Percentiles rank a stretch among this genome's conserved stretches.
phyloP scores from a whole-genome alignment of 2,888 invertebrate genomes.

The Aporophyla lueneburgensis region DNA sequence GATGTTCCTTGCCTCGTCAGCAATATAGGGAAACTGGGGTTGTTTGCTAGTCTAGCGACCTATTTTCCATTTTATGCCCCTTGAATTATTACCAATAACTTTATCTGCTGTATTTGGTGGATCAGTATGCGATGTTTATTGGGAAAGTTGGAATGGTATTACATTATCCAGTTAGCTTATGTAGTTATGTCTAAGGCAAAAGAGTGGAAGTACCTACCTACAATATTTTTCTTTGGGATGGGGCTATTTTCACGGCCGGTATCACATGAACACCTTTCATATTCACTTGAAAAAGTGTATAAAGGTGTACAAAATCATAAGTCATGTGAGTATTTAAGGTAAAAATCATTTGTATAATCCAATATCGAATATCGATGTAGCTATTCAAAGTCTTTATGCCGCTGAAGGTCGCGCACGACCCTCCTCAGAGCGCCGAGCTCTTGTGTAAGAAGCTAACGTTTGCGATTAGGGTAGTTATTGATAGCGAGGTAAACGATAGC shows the following conservation, averaged over 20 bases:
- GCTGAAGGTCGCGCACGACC: constrained; percentile 48
- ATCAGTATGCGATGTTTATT: constrained; percentile 20
- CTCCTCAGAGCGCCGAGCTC: constrained; percentile 54
- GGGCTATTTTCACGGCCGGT: no score
- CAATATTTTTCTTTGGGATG: not conserved
- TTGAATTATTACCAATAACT: constrained; percentile 41
- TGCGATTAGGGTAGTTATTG: constrained; percentile 42
- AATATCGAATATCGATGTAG: constrained; percentile 56
- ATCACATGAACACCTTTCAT: not conserved
- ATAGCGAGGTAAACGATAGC: constrained; percentile 31
- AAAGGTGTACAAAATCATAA: not conserved
- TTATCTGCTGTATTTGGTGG: constrained; percentile 2
- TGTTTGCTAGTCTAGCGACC: constrained; percentile 31
- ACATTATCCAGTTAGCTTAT: not conserved
- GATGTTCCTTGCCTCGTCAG: constrained; percentile 34
- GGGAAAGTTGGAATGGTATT: not conserved
- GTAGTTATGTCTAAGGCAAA: not conserved
- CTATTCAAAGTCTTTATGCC: constrained; percentile 40
- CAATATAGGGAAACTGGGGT: constrained; percentile 39
- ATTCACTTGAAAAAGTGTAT: not conserved
- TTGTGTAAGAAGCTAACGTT: constrained; percentile 50
- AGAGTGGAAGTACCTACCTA: not conserved
- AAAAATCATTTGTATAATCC: constrained; percentile 48
- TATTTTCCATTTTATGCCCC: constrained; percentile 41
- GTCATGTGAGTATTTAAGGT: constrained; percentile 1